Percentiles rank a stretch among this genome's conserved stretches.
These are phyloP conservation scores for Anguilla megastoma DNA, from an alignment of 2,797 vertebrate species.

Conservation along the genomic window DNA sequence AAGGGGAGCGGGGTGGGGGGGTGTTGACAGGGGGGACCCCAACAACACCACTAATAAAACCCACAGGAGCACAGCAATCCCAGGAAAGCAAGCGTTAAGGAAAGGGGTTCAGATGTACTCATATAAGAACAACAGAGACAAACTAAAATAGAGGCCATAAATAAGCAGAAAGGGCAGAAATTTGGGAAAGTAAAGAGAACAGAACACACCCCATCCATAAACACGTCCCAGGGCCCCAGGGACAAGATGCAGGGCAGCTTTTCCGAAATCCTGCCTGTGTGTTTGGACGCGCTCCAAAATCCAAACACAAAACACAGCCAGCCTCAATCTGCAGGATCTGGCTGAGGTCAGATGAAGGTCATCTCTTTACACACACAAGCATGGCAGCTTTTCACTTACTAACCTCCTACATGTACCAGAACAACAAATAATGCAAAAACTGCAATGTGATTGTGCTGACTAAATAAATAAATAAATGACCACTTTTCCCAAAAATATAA, in stretches of 20 bases:
- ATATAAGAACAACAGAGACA: slow-evolving; percentile 27
- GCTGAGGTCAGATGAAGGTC: not conserved
- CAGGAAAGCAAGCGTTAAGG: slow-evolving; percentile 40
- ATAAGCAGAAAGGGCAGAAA: slow-evolving; percentile 26
- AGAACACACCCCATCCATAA: slow-evolving; percentile 51
- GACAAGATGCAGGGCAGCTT: slow-evolving; percentile 74
- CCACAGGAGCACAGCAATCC: slow-evolving; percentile 56
- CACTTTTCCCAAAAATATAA: not conserved
- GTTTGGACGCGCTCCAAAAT: not conserved
- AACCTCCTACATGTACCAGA: not conserved
- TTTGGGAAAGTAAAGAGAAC: not conserved
- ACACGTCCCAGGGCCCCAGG: slow-evolving; percentile 63
- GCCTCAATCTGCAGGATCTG: not conserved
- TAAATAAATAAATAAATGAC: not conserved
- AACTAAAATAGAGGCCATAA: slow-evolving; percentile 25
- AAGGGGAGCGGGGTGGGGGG: slow-evolving; percentile 44
- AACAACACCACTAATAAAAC: slow-evolving; percentile 49
- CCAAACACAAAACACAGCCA: not conserved
- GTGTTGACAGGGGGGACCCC: not conserved
- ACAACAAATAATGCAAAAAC: not conserved
- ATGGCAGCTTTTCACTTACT: not conserved
- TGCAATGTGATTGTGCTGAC: not conserved
- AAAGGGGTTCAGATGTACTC: slow-evolving; percentile 20
- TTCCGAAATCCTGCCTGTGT: slow-evolving; percentile 24
- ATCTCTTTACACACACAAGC: not conserved